These are phyloP conservation scores for Eilema caniola DNA, from an alignment of 2,888 invertebrate genomes.

Conservation along the genomic window DNA sequence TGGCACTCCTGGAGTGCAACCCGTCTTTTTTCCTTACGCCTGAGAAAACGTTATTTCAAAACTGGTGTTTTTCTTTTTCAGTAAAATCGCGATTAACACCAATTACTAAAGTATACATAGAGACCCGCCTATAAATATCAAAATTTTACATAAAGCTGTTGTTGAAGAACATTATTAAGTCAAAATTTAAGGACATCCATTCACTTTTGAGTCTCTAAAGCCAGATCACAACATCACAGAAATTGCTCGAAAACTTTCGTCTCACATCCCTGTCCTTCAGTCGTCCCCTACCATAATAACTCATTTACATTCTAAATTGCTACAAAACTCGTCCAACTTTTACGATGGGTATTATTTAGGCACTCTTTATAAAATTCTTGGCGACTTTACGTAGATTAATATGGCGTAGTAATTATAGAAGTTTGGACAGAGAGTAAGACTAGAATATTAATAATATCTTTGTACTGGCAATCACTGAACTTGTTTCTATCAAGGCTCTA, in stretches of 20 bases:
- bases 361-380: slow-evolving; percentile 51
- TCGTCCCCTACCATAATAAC: slow-evolving; percentile 28
- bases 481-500: slow-evolving; percentile 43
- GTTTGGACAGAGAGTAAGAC: slow-evolving; percentile 47
- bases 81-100: too few relatives aligned
- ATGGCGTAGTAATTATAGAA: slow-evolving; percentile 53
- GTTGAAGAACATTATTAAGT: neutral
- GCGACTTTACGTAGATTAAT: slow-evolving; percentile 50
- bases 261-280: slow-evolving; percentile 20
- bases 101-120: too few relatives aligned
- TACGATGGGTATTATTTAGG: slow-evolving; percentile 42
- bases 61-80: too few relatives aligned
- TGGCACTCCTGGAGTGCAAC: too few relatives aligned
- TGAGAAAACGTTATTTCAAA: too few relatives aligned
- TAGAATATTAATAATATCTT: slow-evolving; percentile 53
- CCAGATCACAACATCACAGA: slow-evolving; percentile 21
- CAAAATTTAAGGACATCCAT: neutral
- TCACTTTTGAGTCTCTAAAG: slow-evolving; percentile 4
- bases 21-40: too few relatives aligned
- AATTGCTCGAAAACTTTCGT: slow-evolving; percentile 26
- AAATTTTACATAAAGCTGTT: neutral
- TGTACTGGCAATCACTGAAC: slow-evolving; percentile 43
- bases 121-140: neutral
- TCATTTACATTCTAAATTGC: slow-evolving; percentile 51
- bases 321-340: slow-evolving; percentile 34